phyloP scores from a whole-genome alignment of 2,113 vertebrate species.

The Ophthalmolycus amberensis region DNA sequence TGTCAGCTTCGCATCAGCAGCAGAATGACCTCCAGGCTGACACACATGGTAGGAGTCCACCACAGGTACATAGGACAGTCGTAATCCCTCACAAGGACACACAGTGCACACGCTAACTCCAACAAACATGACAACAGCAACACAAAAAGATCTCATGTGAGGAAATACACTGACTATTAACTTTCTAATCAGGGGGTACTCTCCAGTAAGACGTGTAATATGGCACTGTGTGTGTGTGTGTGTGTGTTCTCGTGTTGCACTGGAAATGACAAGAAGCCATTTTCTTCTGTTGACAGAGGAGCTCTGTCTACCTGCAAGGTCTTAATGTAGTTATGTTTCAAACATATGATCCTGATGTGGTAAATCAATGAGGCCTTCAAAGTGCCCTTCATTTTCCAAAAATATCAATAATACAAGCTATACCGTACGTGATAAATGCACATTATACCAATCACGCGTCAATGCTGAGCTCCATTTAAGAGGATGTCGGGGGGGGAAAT shows the following conservation, averaged over 20 bases:
- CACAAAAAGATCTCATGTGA: not conserved
- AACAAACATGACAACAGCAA: not conserved
- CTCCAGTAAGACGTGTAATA: not conserved
- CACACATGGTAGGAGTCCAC: conserved; percentile 36
- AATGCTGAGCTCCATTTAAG: conserved; percentile 48
- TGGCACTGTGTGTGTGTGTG: not conserved
- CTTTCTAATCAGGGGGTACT: not conserved
- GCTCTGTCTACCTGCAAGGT: conserved; percentile 41
- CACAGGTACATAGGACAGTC: conserved; percentile 44
- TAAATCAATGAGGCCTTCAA: conserved; percentile 59
- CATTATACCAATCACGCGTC: conserved; percentile 43
- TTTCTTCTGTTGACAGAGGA: not conserved
- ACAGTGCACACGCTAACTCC: not conserved
- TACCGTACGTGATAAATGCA: conserved; percentile 47
- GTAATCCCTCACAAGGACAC: conserved; percentile 56
- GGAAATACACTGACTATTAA: not conserved
- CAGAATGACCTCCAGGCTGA: conserved; percentile 58
- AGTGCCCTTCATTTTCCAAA: conserved; percentile 55
- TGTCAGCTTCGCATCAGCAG: conserved; percentile 41
- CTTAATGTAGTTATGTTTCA: conserved; percentile 23
- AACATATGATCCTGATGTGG: conserved; percentile 33
- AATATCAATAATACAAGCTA: conserved; percentile 54
- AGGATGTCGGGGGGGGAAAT: conserved; percentile 51
- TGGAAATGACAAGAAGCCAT: not conserved
- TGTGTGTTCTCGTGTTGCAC: not conserved